Base-by-base conservation (phyloP, 2,797 vertebrate species). In the Pristis pectinata region DNA sequence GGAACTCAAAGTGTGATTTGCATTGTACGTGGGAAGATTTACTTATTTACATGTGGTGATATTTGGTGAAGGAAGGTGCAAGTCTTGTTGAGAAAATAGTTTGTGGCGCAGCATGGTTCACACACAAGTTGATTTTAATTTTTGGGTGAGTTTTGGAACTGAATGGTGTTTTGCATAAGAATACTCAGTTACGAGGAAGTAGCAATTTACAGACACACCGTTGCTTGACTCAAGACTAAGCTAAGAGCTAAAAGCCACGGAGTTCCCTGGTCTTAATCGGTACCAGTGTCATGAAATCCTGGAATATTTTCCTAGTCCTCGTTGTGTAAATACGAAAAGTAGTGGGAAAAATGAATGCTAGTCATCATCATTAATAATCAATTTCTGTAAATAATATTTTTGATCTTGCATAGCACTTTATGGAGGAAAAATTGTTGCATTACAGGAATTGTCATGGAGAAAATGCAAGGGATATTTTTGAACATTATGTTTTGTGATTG, bases 361-460 rank as follows among this genome's bases (percentile, higher is more conserved):
- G 30, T 94, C 94, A 92, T 70, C 24, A 53, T 93, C 92, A 74
- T 76, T 76, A 94, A 76, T 94, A 74, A 53, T 94, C 92, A 76
- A 56, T 94, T 94, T 70, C 70, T 74, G 44, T 11, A 56, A 94
- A 74, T 70, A n/a, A 94, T 76, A 53, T 76, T 44, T 94, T 76
- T 76, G 70, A 53, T 76, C 70, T 1, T 94, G 72, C 72, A 74
- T 76, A 44, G 34, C 53, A 74, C 76, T 34, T 74, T 74, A 53
- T 15, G 0, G 67, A 94, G 13, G 41, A 10, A 44, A 44, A 94
- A 76, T 44, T 76, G 49, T 10, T 30, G 72, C 49, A 76, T 34
- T 70, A 24, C 92, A 74, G 70, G 92, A 94, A 94, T 94, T 49
- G 27, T 70, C 67, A 53, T 93, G 92, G 67, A 53, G 53, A 22